These are phyloP conservation scores for Lepidurus packardi DNA, from an alignment of 1,140 invertebrate species.

Conservation along the genomic window DNA sequence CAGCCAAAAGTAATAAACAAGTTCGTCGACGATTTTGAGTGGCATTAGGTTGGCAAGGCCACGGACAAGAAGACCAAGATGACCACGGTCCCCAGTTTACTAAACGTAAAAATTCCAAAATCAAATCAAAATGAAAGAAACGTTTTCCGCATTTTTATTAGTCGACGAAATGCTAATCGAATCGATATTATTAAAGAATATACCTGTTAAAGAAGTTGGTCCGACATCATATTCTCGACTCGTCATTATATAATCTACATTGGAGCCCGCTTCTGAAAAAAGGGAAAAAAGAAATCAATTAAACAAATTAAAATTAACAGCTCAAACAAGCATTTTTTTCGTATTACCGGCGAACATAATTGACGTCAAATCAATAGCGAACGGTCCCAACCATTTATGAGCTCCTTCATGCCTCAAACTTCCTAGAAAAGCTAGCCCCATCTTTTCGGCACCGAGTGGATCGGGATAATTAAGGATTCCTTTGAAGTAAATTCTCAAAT, in stretches of 20 bases:
- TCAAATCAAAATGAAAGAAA: not conserved
- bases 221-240: not conserved
- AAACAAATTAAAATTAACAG: constrained; percentile 26
- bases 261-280: not conserved
- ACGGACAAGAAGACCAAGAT: constrained; percentile 38
- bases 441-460: constrained; percentile 39
- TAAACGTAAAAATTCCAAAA: constrained; percentile 35
- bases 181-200: not conserved
- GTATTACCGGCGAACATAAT: constrained; percentile 42
- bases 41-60: constrained; percentile 37
- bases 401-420: constrained; percentile 43
- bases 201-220: not conserved
- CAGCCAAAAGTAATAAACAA: constrained; percentile 36
- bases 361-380: constrained; percentile 44
- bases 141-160: too few species aligned
- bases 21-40: constrained; percentile 38
- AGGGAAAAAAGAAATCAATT: not conserved
- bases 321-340: constrained; percentile 3
- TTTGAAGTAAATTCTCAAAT: constrained; percentile 27
- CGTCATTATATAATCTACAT: not conserved
- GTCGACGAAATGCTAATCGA: not conserved
- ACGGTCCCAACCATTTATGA: constrained; percentile 43
- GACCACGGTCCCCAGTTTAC: constrained; percentile 38
- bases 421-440: constrained; percentile 44
- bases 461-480: constrained; percentile 26